Percentiles rank a stretch among this genome's conserved stretches.
These are phyloP conservation scores for Drosophila persimilis DNA, from an alignment of 1,140 invertebrate species.

Conservation along the genomic window DNA sequence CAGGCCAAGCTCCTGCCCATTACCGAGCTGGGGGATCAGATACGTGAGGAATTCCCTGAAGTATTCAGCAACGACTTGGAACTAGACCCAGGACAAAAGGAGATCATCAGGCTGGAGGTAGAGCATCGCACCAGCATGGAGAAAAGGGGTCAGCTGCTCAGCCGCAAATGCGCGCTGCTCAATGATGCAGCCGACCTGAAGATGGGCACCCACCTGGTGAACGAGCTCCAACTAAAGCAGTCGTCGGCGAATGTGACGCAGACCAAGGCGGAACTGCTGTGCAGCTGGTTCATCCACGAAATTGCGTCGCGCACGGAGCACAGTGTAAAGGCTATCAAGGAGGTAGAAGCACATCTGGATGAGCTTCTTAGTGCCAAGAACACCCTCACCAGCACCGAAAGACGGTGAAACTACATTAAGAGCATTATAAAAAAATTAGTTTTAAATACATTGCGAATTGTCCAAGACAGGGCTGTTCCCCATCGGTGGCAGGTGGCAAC, in stretches of 20 bases:
- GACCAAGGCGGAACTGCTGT: conserved; percentile 63
- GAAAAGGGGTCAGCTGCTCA: conserved; percentile 33
- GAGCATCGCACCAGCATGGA: conserved; percentile 50
- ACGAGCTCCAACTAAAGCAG: conserved; percentile 60
- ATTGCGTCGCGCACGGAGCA: conserved; percentile 59
- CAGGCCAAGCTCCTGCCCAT: conserved; percentile 37
- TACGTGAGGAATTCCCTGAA: conserved; percentile 53
- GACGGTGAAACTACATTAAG: neutral
- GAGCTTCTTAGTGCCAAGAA: conserved; percentile 42
- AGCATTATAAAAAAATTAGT: neutral
- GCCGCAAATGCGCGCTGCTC: conserved; percentile 57
- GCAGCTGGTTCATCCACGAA: conserved; percentile 48
- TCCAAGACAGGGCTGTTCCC: neutral
- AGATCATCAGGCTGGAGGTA: conserved; percentile 59
- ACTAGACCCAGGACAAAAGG: conserved; percentile 37
- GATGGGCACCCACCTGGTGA: conserved; percentile 58
- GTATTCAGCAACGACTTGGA: conserved; percentile 24
- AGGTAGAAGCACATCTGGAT: conserved; percentile 62
- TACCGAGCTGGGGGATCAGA: conserved; percentile 45
- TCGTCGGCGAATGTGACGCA: conserved; percentile 57
- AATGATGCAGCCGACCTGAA: conserved; percentile 60
- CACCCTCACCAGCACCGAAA: neutral
- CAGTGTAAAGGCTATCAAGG: conserved; percentile 64
- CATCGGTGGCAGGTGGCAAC: no score
- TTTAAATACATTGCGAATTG: conserved; percentile 20